Conservation (phyloP, 2,888 invertebrate species). For the Chloromyia formosa region DNA sequence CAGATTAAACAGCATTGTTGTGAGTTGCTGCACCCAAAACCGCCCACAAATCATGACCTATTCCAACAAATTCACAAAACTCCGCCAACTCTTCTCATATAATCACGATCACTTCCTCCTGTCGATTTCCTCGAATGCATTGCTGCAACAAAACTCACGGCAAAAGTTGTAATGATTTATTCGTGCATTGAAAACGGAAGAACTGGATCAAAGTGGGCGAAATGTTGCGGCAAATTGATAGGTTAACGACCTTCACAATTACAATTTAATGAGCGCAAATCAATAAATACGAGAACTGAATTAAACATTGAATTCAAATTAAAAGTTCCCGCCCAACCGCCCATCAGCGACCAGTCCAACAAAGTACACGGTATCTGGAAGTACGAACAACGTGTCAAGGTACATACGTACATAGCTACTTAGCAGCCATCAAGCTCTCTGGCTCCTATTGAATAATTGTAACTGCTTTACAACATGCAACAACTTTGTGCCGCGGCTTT, state of each 20-base stretch:
- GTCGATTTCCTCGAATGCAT: too few relatives aligned
- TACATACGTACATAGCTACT: too few relatives aligned
- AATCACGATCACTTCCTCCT: too few relatives aligned
- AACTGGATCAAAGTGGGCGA: slow-evolving; percentile 42
- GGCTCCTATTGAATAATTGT: not conserved
- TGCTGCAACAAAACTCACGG: too few relatives aligned
- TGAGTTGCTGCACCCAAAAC: too few relatives aligned
- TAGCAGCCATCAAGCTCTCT: not conserved
- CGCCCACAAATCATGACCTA: too few relatives aligned
- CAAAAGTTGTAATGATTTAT: not conserved
- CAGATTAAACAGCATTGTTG: too few relatives aligned
- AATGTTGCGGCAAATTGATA: slow-evolving; percentile 35
- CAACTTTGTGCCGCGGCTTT: not conserved
- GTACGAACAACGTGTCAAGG: not conserved
- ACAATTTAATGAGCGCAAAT: slow-evolving; percentile 21
- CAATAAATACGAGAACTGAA: not conserved
- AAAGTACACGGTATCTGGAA: slow-evolving; percentile 1
- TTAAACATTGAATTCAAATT: slow-evolving; percentile 23
- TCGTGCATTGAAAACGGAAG: not conserved
- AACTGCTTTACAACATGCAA: slow-evolving; percentile 35
- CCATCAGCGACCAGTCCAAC: not conserved
- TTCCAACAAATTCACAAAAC: too few relatives aligned
- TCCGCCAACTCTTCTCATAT: too few relatives aligned
- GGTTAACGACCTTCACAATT: slow-evolving; percentile 35
- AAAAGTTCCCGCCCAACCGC: slow-evolving; percentile 24